Percentiles rank a stretch among this genome's conserved stretches.
phyloP scores from a whole-genome alignment of 2,797 vertebrate genomes.

The Nannoperca obscura region DNA sequence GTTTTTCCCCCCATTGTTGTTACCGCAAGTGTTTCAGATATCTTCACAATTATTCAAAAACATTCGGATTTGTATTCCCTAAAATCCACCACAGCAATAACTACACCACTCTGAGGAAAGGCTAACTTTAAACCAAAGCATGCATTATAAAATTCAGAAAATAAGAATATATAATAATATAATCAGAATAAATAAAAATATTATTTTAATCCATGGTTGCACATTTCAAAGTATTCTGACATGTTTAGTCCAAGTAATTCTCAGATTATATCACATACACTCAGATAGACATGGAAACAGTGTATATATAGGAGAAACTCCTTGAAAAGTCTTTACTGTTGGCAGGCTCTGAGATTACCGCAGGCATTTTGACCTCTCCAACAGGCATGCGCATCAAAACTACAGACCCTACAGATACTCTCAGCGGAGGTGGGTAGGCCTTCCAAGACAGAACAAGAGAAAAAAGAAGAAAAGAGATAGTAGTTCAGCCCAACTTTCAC shows the following conservation, averaged over 20 bases:
- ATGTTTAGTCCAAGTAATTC: conserved; percentile 12
- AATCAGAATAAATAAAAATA: too few relatives aligned
- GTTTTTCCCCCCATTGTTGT: background rate
- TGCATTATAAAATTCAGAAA: background rate
- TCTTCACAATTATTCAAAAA: conserved; percentile 9
- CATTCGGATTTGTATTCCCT: conserved; percentile 2
- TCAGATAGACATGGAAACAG: conserved; percentile 12
- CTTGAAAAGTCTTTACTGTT: conserved; percentile 58
- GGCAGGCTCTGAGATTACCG: conserved; percentile 58
- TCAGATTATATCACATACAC: conserved; percentile 9
- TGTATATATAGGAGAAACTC: conserved; percentile 31
- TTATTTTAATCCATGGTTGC: conserved; percentile 12
- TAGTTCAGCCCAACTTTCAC: conserved; percentile 26
- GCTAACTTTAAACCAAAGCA: conserved; percentile 6
- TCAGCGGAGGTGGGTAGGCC: conserved; percentile 50
- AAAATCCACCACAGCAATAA: conserved; percentile 11
- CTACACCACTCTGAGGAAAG: background rate
- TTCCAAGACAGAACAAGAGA: conserved; percentile 60
- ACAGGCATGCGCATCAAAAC: conserved; percentile 59
- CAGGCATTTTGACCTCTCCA: conserved; percentile 71
- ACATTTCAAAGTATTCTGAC: conserved; percentile 12
- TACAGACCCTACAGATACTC: conserved; percentile 34
- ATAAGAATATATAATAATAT: too few relatives aligned
- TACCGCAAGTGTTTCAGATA: background rate
- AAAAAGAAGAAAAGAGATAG: conserved; percentile 1